Evolutionary conservation across 2,797 vertebrate genomes (phyloP).

Genomic region (Enteromius anoplus): DNA sequence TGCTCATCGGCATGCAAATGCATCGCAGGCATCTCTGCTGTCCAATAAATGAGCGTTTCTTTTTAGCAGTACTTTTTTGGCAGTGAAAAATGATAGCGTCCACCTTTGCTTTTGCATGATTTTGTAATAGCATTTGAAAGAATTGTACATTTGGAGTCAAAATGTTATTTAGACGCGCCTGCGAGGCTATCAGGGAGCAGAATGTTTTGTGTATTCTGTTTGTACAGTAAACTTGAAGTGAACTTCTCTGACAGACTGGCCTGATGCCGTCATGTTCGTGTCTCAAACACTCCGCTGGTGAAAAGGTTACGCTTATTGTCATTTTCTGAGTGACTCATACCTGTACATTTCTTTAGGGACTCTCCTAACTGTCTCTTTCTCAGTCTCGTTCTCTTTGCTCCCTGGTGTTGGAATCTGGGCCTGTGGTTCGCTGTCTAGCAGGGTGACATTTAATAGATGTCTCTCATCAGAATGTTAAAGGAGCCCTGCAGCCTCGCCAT

Average conservation of each 20-base stretch:
- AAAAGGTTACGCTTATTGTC: slow-evolving; percentile 31
- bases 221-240: slow-evolving; percentile 1
- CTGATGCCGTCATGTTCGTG: slow-evolving; percentile 18
- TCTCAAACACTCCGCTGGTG: neutral
- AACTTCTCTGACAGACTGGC: neutral
- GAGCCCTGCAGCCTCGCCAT: slow-evolving; percentile 59
- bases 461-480: slow-evolving; percentile 70
- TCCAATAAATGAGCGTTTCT: neutral
- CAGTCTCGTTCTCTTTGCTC: slow-evolving; percentile 37
- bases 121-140: neutral
- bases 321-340: slow-evolving; percentile 41
- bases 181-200: neutral
- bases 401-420: slow-evolving; percentile 45
- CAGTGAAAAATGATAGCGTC: neutral
- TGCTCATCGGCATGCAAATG: neutral
- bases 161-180: neutral
- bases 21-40: neutral
- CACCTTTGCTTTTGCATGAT: neutral
- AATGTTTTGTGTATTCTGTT: neutral
- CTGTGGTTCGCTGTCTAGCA: slow-evolving; percentile 57
- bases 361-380: slow-evolving; percentile 38
- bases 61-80: neutral
- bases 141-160: neutral
- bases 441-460: slow-evolving; percentile 71
- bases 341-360: slow-evolving; percentile 17